Evolutionary conservation across 2,113 vertebrate genomes (phyloP), one percentile per base, ranked within the genome.

Genomic region (Daubentonia madagascariensis): DNA sequence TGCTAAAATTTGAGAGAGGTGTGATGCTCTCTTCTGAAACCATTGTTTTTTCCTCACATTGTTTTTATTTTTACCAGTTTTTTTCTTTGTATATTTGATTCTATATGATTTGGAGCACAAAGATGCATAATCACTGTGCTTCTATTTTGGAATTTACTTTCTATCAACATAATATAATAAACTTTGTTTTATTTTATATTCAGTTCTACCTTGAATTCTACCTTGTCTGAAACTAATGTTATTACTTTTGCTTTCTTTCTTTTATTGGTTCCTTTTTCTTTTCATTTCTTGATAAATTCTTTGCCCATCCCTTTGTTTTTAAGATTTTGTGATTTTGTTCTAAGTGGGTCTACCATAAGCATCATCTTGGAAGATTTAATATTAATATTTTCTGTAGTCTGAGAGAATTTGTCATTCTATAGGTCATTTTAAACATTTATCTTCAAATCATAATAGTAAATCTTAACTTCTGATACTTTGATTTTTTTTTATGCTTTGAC

Each of bases 391-490:
- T n/a, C 28, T 18, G 18, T 13, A 52, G 63, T 32, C 12, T 89
- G 8, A n/a, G 22, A 91, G 4, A 65, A 40, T 78, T 80, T 83
- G 32, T 59, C 17, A 70, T 97, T 57, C 35, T 78, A 7, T 54
- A 89, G 28, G 52, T 85, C 37, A 81, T 40, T 81, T 72, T 85
- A 93, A 89, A 67, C 23, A 61, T 61, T 89, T 84, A 80, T 85
- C 14, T 97, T 95, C 68, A 89, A 86, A 61, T 88, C 45, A 84
- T 81, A n/a, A 85, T 70, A 45, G n/a, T 97, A 75, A 92, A 65
- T 88, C n/a, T 81, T 86, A 86, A 25, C 43, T 68, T 86, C 37
- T 70, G 67, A 61, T 9, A 28, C 84, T 11, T 3, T 57, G 54
- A 22, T 57, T 57, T 22, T 57, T 22, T 68, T 76, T 65, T 78